Base-by-base conservation (phyloP, 1,140 invertebrate genomes). In the Aphis gossypii region DNA sequence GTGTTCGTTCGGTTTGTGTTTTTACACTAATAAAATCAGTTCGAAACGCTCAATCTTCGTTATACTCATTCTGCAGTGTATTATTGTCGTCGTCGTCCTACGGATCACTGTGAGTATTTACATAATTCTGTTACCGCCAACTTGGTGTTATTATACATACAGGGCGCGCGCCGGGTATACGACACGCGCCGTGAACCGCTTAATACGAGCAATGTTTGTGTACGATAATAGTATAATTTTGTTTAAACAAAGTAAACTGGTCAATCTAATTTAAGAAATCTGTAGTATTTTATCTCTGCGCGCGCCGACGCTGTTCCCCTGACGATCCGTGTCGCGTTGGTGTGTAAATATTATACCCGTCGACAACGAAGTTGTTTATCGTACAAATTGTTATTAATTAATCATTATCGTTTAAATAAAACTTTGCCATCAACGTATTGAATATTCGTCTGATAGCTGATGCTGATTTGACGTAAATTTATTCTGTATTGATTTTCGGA, bases 201-300 rank as follows among this genome's bases (percentile, higher is more conserved):
- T 14, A 18, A n/a, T 6, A 76, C 48, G 5, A 11, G 9, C 25
- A 25, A 25, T 9, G 23, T 30, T 60, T 60, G 20, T 25, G 3
- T 1, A 60, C 56, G 25, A 60, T 30, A 30, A 60, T 60, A 25
- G 2, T 11, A 60, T 60, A 30, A 9, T 60, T 60, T 60, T 30
- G 56, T 7, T 56, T 8, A 56, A 56, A 8, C 23, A 25, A 60
- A 60, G 11, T 11, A 68, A n/a, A 30, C 60, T n/a, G 60, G 25
- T n/a, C 60, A 11, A n/a, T 68, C 60, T 68, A 68, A 68, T 68
- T 68, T n/a, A 68, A 76, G 60, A 76, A 76, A 76, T 76, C 60
- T 68, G 60, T 76, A 11, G 9, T 60, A 14, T 30, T 25, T 35
- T 76, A n/a, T 76, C 60, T 76, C 4, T 18, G 4, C 60, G 5